A percentile compares a stretch with the other conserved stretches of the same genome.
These are phyloP conservation scores for Agonopterix subpropinquella DNA, from an alignment of 2,888 invertebrate genomes.

Conservation along the genomic window DNA sequence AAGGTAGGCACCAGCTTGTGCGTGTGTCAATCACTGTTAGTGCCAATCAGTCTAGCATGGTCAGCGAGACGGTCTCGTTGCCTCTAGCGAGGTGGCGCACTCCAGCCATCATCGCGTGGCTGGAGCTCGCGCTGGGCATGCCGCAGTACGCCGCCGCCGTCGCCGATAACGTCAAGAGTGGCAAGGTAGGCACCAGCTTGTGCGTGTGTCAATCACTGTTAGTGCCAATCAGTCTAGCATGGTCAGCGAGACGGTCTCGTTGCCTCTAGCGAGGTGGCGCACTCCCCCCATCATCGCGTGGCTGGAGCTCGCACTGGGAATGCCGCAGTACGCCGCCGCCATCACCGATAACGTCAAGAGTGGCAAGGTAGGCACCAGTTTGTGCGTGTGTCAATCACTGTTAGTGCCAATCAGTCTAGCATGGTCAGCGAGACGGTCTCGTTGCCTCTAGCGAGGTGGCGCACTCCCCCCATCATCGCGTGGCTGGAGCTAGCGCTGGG, in stretches of 20 bases:
- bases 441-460: conserved; percentile 92
- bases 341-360: conserved; percentile 97
- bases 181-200: conserved; percentile 79
- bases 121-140: conserved; percentile 96
- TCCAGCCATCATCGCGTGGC: conserved; percentile 94
- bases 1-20: conserved; percentile 76
- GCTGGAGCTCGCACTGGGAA: conserved; percentile 94
- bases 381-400: not conserved
- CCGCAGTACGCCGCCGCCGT: conserved; percentile 93
- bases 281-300: conserved; percentile 95
- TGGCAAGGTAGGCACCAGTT: conserved; percentile 82
- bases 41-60: too few relatives aligned
- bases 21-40: not conserved
- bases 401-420: too few relatives aligned
- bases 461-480: conserved; percentile 93
- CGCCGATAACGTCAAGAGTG: conserved; percentile 96
- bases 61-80: conserved; percentile 88
- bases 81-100: conserved; percentile 95
- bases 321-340: conserved; percentile 93
- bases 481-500: conserved; percentile 96
- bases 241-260: conserved; percentile 88
- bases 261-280: conserved; percentile 93
- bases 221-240: too few relatives aligned
- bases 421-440: conserved; percentile 91
- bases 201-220: not conserved